These are phyloP conservation scores for Danio jaintianensis DNA, from an alignment of 2,797 vertebrate species.

Conservation along the genomic window DNA sequence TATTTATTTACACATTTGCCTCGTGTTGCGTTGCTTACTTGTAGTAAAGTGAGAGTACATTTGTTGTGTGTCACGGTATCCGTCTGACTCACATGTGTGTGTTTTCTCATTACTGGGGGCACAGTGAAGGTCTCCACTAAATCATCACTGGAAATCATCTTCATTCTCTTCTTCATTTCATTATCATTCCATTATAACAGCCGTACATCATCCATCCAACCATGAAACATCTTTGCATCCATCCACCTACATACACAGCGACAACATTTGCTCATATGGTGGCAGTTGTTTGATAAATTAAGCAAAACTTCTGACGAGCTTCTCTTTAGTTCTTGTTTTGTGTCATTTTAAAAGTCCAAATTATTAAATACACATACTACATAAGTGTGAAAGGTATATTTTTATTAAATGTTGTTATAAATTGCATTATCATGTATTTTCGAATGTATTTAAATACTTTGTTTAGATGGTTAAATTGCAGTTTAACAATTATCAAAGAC, in stretches of 20 bases:
- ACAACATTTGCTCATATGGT: conserved; percentile 11
- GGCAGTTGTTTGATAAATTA: not conserved
- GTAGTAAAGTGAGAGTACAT: conserved; percentile 44
- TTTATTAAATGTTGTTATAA: not conserved
- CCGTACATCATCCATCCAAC: conserved; percentile 3
- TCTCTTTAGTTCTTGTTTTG: not conserved
- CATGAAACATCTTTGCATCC: not conserved
- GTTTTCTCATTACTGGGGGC: conserved; percentile 53
- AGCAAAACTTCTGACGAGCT: not conserved
- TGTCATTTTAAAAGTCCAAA: not conserved
- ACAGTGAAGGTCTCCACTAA: conserved; percentile 58
- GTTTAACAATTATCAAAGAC: no score
- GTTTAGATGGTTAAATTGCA: not conserved
- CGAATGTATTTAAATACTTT: not conserved
- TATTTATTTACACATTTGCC: conserved; percentile 4
- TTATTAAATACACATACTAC: not conserved
- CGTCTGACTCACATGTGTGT: conserved; percentile 52
- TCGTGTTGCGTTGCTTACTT: conserved; percentile 42
- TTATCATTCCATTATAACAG: conserved; percentile 6
- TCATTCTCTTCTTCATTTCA: conserved; percentile 22
- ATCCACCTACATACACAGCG: conserved; percentile 20
- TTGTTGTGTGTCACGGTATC: conserved; percentile 42
- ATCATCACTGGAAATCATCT: conserved; percentile 38
- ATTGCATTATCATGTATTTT: not conserved
- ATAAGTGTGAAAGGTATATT: not conserved